A percentile compares a stretch with the other conserved stretches of the same genome.
phyloP scores from a whole-genome alignment of 2,113 vertebrate species.

The Dipodomys merriami region DNA sequence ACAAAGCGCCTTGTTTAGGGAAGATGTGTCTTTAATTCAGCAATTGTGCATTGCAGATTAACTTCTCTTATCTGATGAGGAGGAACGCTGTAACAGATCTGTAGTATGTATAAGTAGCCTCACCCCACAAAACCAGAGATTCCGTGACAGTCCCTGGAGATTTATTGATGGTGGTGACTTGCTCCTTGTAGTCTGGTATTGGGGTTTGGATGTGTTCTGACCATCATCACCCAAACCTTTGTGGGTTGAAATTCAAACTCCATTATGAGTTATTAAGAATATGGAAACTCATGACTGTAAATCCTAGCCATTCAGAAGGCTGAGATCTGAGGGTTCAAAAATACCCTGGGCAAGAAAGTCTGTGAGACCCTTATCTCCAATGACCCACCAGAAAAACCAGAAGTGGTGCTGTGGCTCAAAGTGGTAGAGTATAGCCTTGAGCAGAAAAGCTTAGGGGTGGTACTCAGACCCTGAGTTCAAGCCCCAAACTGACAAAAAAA shows the following conservation, averaged over 20 bases:
- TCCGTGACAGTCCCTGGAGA: background rate
- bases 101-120: background rate
- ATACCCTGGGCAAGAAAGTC: no score
- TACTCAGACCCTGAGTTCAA: no score
- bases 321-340: no score
- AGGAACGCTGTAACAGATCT: background rate
- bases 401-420: no score
- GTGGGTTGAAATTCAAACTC: background rate
- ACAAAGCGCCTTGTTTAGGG: background rate
- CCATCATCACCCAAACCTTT: background rate
- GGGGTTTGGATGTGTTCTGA: background rate
- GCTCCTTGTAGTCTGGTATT: background rate
- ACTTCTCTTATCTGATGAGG: background rate
- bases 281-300: no score
- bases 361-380: no score
- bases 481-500: no score
- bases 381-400: no score
- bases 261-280: background rate
- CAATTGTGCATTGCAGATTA: background rate
- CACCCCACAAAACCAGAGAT: background rate
- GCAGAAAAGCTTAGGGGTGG: no score
- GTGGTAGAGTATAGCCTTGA: no score
- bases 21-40: background rate
- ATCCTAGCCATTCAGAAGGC: no score
- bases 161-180: background rate